phyloP scores from a whole-genome alignment of 2,797 vertebrate species.

The Oreochromis grahami region DNA sequence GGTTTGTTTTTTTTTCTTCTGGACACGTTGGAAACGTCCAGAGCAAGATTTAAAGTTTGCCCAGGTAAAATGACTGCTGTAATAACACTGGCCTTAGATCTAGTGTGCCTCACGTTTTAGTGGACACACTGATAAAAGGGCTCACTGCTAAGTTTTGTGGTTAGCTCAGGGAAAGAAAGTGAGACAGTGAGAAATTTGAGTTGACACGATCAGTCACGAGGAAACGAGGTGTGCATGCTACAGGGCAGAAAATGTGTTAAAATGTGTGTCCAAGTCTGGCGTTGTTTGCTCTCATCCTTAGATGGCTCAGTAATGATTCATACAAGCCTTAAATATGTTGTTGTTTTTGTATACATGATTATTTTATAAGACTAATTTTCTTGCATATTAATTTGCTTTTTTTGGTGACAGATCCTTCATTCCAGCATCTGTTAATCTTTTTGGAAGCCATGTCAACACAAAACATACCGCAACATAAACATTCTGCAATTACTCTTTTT shows the following conservation, averaged over 20 bases:
- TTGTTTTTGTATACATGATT: slow-evolving; percentile 49
- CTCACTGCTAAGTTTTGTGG: not conserved
- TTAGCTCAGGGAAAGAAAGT: slow-evolving; percentile 15
- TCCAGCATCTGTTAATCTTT: slow-evolving; percentile 41
- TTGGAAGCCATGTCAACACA: not conserved
- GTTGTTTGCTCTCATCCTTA: slow-evolving; percentile 13
- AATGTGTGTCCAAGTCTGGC: slow-evolving; percentile 10
- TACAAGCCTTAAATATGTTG: not conserved
- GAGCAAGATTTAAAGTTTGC: slow-evolving; percentile 3
- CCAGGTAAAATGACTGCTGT: not conserved
- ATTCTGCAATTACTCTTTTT: not conserved
- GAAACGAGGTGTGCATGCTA: slow-evolving; percentile 3
- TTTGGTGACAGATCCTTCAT: slow-evolving; percentile 49
- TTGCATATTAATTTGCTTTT: slow-evolving; percentile 30
- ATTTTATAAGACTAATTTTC: slow-evolving; percentile 62
- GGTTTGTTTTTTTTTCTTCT: not conserved
- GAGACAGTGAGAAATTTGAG: not conserved
- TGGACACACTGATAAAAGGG: slow-evolving; percentile 3
- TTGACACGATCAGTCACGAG: not conserved
- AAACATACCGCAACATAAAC: not conserved
- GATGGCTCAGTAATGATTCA: slow-evolving; percentile 6
- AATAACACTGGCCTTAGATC: not conserved
- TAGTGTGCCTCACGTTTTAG: not conserved
- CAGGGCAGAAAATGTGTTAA: slow-evolving; percentile 5
- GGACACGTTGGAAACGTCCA: slow-evolving; percentile 28